Evolutionary conservation across 37 sponge, comb jelly and placozoan genomes (phyloP).

Genomic region (Aphrocallistes beatrix): DNA sequence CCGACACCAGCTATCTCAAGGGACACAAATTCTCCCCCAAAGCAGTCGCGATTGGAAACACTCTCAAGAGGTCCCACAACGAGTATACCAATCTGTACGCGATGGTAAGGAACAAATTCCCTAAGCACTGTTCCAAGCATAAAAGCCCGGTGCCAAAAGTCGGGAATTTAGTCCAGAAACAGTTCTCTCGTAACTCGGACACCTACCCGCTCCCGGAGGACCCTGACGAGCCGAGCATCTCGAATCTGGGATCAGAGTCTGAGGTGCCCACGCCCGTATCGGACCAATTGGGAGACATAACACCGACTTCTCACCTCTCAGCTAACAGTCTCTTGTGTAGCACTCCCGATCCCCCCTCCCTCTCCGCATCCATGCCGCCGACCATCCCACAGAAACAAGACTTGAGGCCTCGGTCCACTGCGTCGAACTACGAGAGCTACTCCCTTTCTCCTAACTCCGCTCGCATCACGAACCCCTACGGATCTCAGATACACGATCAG

Average conservation of each 20-base stretch:
- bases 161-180: neutral
- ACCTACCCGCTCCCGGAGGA: neutral
- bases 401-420: neutral
- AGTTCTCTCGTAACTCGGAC: neutral
- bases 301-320: neutral
- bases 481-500: neutral
- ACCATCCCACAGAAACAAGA: neutral
- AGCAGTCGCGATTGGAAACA: neutral
- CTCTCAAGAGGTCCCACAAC: neutral
- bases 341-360: neutral
- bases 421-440: neutral
- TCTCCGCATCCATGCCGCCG: neutral
- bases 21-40: neutral
- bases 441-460: neutral
- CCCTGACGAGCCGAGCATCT: neutral
- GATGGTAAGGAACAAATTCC: neutral
- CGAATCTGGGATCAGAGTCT: neutral
- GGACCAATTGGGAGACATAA: neutral
- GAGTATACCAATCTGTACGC: constrained; percentile 7
- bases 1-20: neutral
- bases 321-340: neutral
- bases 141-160: neutral
- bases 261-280: neutral
- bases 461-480: neutral
- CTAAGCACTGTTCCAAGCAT: neutral